A percentile compares a stretch with the other conserved stretches of the same genome.
phyloP scores from a whole-genome alignment of 2,113 vertebrate genomes.

The Emydura subglobosa region DNA sequence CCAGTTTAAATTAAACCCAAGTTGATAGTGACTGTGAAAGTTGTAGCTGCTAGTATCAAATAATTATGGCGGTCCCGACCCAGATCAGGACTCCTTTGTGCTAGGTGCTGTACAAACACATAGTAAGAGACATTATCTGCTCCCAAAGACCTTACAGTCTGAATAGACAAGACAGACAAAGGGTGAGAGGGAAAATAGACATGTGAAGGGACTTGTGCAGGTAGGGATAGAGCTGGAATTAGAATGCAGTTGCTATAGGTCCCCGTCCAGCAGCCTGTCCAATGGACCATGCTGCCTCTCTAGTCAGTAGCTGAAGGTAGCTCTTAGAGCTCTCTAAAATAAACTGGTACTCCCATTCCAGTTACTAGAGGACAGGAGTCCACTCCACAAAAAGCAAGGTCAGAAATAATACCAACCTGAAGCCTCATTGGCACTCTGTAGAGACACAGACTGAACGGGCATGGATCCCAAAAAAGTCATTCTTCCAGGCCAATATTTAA shows the following conservation, averaged over 20 bases:
- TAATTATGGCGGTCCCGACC: not conserved
- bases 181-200: no score
- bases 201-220: no score
- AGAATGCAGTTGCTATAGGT: no score
- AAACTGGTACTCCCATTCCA: not conserved
- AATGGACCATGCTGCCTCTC: no score
- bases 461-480: not conserved
- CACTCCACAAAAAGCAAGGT: not conserved
- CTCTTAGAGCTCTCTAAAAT: not conserved
- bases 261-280: no score
- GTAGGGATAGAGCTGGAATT: no score
- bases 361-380: not conserved
- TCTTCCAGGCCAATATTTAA: not conserved
- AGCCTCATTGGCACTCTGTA: not conserved
- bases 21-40: not conserved
- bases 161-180: no score
- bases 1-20: not conserved
- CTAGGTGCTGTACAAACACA: not conserved
- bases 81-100: not conserved
- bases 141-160: not conserved
- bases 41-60: not conserved
- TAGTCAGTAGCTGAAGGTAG: no score
- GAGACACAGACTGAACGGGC: not conserved
- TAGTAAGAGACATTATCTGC: not conserved
- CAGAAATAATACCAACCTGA: not conserved